A percentile compares a stretch with the other conserved stretches of the same genome.
These are phyloP conservation scores for Callorhinus ursinus DNA, from an alignment of 2,113 vertebrate species.

Conservation along the genomic window DNA sequence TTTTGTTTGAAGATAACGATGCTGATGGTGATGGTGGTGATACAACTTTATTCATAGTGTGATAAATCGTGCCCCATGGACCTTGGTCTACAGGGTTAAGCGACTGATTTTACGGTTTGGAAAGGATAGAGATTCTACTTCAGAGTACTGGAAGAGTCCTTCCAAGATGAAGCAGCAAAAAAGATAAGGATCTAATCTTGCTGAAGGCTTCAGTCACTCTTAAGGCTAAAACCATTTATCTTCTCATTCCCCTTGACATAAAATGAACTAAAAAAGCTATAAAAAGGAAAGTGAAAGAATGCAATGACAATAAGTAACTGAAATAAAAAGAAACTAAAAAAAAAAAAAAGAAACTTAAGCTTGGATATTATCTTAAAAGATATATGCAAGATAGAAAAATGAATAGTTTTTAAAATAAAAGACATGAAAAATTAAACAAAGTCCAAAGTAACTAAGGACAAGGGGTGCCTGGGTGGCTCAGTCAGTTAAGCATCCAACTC, in stretches of 20 bases:
- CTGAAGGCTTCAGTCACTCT: neutral
- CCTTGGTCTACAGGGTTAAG: neutral
- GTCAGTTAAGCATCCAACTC: neutral
- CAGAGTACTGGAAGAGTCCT: neutral
- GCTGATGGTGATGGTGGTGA: neutral
- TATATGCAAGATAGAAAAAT: neutral
- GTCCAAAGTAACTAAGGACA: neutral
- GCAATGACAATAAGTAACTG: neutral
- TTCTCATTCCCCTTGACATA: neutral
- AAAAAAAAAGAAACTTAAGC: neutral
- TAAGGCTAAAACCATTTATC: neutral
- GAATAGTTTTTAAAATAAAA: neutral
- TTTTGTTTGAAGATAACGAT: neutral
- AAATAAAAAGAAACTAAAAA: neutral
- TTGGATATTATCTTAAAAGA: neutral
- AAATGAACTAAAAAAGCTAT: slow-evolving; percentile 7
- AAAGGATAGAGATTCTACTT: neutral
- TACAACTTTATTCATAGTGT: neutral
- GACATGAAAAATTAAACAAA: neutral
- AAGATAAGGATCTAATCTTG: neutral
- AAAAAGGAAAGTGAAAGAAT: neutral
- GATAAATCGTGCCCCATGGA: neutral
- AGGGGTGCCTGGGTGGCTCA: neutral
- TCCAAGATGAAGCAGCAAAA: neutral
- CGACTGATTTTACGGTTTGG: neutral